phyloP scores from a whole-genome alignment of 2,113 vertebrate genomes.

The Phalacrocorax brasilianus region DNA sequence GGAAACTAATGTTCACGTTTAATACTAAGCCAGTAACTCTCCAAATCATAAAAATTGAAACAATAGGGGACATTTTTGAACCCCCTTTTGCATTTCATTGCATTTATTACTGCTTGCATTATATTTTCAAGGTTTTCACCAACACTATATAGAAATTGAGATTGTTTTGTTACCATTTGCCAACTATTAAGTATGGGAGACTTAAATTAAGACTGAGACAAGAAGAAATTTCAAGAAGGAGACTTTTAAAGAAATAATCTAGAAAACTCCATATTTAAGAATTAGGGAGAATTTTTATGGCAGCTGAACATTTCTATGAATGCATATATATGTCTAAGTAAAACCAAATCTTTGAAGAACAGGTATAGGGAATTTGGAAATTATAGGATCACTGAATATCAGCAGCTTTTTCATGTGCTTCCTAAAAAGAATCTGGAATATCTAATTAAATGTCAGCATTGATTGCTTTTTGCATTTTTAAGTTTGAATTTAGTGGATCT shows the following conservation, averaged over 20 bases:
- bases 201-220: not conserved
- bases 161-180: not conserved
- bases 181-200: not conserved
- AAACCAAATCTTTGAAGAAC: not conserved
- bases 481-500: not conserved
- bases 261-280: not conserved
- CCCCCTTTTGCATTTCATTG: not conserved
- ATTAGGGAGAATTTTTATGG: not conserved
- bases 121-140: not conserved
- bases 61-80: fast-evolving
- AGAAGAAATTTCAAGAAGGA: not conserved
- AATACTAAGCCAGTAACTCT: not conserved
- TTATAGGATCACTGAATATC: not conserved
- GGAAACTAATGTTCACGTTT: not conserved
- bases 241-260: not conserved
- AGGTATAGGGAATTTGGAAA: not conserved
- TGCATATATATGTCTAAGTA: not conserved
- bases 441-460: not conserved
- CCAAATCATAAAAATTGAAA: not conserved
- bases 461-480: not conserved
- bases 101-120: not conserved
- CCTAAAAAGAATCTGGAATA: not conserved
- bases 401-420: not conserved
- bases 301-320: not conserved
- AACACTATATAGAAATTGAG: fast-evolving